Base-by-base conservation (phyloP, 1,140 invertebrate species). In the Centruroides vittatus region DNA sequence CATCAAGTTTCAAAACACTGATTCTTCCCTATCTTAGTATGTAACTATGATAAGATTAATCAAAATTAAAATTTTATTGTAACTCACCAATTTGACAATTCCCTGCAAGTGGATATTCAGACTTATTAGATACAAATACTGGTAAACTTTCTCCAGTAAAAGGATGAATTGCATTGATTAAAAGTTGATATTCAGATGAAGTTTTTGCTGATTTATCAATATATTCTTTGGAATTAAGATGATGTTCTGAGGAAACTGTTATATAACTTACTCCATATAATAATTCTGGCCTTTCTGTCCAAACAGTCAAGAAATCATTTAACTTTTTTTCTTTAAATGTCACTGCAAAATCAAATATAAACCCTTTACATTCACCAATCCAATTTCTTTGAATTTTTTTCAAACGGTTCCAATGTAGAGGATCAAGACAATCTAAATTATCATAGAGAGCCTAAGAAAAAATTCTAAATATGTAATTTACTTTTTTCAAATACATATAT, bases 281-380 rank as follows among this genome's bases (percentile, higher is more conserved):
- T 67, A 81, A 78, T 74, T 93, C 88, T 48, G 89, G 87, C 61
- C 78, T 76, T 12, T 78, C 68, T 5, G 87, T 92, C 88, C 91
- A 95, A 7, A 93, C 73, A 36, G 79, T 78, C 6, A 76, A 13
- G 4, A 66, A 57, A n/a, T 73, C 70, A 61, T 76, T 67, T 58
- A 78, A 59, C 61, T 76, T 65, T 65, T 74, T 12, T 8, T 49
- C 60, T 10, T 63, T 58, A 46, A 35, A 11, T 5, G 13, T 67
- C 56, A 88, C 57, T 67, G 80, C 70, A 76, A 96, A 86, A 69
- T 85, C 80, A 68, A 96, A 79, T 62, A 78, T 78, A 63, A 81
- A 81, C 6, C 93, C 94, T 74, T 86, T 80, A 71, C 90, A 95
- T 64, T 92, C 80, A 8, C 94, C 94, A 68, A 99, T 94, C 95